phyloP scores from a whole-genome alignment of 2,888 invertebrate species.

The Fragum sueziense region DNA sequence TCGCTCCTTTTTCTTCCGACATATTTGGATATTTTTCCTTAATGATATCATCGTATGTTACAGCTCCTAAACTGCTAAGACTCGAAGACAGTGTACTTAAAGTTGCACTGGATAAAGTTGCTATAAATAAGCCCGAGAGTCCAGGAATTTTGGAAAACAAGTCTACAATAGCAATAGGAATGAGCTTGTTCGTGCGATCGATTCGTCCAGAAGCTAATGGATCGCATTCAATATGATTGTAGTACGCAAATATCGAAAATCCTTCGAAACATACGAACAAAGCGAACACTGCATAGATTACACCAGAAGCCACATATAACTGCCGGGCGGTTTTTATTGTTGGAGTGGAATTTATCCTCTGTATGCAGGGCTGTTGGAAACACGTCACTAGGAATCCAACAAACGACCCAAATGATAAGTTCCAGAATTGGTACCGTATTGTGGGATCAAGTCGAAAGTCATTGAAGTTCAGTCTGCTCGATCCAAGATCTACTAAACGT shows the following conservation, averaged over 20 bases:
- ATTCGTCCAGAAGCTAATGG: not conserved
- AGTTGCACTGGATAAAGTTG: constrained; percentile 43
- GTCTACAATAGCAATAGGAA: not conserved
- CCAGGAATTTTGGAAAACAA: constrained; percentile 25
- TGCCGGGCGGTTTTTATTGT: not conserved
- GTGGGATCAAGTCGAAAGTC: constrained; percentile 39
- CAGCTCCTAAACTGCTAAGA: constrained; percentile 40
- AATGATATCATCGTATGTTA: too few species aligned
- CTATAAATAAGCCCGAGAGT: constrained; percentile 45
- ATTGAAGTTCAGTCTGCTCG: constrained; percentile 16
- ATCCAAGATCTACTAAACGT: not conserved
- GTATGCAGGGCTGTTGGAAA: constrained; percentile 30
- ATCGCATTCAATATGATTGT: constrained; percentile 32
- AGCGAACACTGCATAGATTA: not conserved
- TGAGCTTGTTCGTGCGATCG: not conserved
- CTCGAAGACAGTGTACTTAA: constrained; percentile 49
- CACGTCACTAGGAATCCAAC: not conserved
- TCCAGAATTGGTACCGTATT: constrained; percentile 10
- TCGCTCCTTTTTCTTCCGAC: not conserved
- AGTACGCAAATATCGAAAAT: constrained; percentile 44
- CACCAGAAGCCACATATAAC: constrained; percentile 3
- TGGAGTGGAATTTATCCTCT: constrained; percentile 15
- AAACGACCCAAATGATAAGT: not conserved
- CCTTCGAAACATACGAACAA: constrained; percentile 25
- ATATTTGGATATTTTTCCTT: constrained; percentile 13